Evolutionary conservation across 2,888 invertebrate species (phyloP), one percentile per base, ranked within the genome.

Genomic region (Diploptera punctata): DNA sequence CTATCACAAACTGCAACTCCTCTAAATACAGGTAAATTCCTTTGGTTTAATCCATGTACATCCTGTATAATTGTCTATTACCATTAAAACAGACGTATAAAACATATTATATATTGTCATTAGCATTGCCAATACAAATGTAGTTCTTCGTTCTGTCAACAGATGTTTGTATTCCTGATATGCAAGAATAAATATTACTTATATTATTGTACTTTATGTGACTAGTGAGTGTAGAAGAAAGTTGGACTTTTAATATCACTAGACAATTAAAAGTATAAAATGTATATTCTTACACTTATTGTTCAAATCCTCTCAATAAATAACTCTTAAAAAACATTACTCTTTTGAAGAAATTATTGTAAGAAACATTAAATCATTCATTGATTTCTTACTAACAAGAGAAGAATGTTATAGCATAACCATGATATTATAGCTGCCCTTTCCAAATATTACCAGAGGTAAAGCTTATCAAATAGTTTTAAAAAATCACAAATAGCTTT

Each of bases 151-250:
- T 4, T 13, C n/a, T 44, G 16, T 4, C 16, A 13, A 2, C 4
- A 1, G 21, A 21, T 21, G 9, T 26, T 29, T 26, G 26, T 54
- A 54, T 54, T 54, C 54, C 54, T 26, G 54, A 54, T 16, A 26
- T 54, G 13, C 26, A 26, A 13, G 54, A 54, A 54, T 54, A 54
- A 54, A 54, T 54, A 54, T 54, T 54, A 33, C 33, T 33, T 33
- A 26, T 26, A 26, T 13, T 16, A 54, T 54, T 26, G n/a, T 54
- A 54, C 10, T 26, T 24, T 0, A 54, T 26, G 54, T 54, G 54
- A 54, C 54, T 54, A 54, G 54, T 16, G 26, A 24, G 26, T 1
- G 3, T 2, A 26, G 26, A 54, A 26, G 54, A 54, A 54, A 54
- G 54, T 21, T 16, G 26, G 54, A 26, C 52, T 52, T 52, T 19